Base-by-base conservation (phyloP, 2,888 invertebrate species). In the Entomobrya multifasciata region DNA sequence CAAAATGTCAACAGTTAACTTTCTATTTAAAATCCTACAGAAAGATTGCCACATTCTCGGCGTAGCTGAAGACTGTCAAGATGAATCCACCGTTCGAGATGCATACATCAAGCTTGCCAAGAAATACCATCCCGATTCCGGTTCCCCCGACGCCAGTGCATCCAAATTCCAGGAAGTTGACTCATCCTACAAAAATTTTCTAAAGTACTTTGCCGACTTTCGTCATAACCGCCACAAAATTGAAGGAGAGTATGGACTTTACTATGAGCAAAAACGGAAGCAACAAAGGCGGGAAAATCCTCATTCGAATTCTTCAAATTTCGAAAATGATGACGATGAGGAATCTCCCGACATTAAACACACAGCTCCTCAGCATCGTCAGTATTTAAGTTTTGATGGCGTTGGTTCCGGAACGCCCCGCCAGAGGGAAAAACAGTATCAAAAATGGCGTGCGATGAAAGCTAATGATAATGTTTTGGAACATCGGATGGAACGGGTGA, bases 341-440 rank as follows among this genome's bases (percentile, higher is more conserved):
- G 90, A 88, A 60, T 74, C 81, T 57, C 86, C 87, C 72, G 90
- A 89, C 74, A 91, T 91, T 47, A 91, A 91, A 94, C 97, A 97
- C 91, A 96, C 96, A 81, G 96, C 96, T 15, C 97, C 97, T 0
- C 98, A 98, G 92, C 97, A 98, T 92, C 94, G 97, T 25, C 96
- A 96, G 91, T 98, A 96, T 92, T 93, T 97, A 25, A 96, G 94
- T 89, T 96, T 94, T 91, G 96, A 96, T 90, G 97, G 97, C 3
- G 92, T 96, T 1, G 97, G 97, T 0, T 92, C 94, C 70, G 98
- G 98, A 0, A 96, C 95, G 22, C 96, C 96, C 0, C 95, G 94
- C 88, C 96, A 96, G 92, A 93, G 97, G 52, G 94, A 96, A 92
- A 96, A 95, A 89, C 96, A 97, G 91, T 96, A 95, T 92, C 93